Evolutionary conservation across 2,888 invertebrate genomes (phyloP).

Genomic region (Oligia latruncula): DNA sequence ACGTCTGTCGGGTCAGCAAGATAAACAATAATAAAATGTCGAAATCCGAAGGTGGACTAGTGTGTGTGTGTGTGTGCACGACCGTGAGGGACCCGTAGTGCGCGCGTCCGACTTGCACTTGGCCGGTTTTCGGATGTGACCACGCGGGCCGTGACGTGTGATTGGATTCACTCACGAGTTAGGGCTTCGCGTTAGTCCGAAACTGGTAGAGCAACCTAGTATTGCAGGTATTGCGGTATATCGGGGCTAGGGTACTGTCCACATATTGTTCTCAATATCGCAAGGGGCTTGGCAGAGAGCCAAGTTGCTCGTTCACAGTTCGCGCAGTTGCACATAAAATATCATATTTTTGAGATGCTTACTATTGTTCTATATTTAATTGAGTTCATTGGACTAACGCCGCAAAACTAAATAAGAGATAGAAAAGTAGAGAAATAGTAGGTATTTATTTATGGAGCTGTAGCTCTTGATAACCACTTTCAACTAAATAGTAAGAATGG

Average conservation of each 20-base stretch:
- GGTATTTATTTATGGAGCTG: neutral
- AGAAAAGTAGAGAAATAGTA: neutral
- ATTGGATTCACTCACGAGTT: neutral
- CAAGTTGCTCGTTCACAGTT: slow-evolving; percentile 45
- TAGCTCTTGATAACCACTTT: neutral
- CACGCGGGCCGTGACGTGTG: neutral
- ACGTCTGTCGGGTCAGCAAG: neutral
- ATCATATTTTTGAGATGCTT: slow-evolving; percentile 49
- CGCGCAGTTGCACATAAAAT: slow-evolving; percentile 46
- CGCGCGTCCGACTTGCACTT: no score
- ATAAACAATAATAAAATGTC: neutral
- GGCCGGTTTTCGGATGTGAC: neutral
- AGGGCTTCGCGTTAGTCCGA: neutral
- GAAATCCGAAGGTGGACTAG: neutral
- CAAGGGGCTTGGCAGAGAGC: slow-evolving; percentile 46
- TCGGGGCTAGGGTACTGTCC: slow-evolving; percentile 14
- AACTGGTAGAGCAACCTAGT: neutral
- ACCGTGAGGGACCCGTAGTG: neutral
- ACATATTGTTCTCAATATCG: slow-evolving; percentile 40
- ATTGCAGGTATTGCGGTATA: neutral
- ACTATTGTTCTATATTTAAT: slow-evolving; percentile 41
- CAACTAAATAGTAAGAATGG: neutral
- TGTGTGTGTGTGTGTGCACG: no score
- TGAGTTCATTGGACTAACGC: slow-evolving; percentile 52
- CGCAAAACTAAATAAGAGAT: slow-evolving; percentile 11